Evolutionary conservation across 2,797 vertebrate genomes (phyloP).

Genomic region (Antennarius maculatus): DNA sequence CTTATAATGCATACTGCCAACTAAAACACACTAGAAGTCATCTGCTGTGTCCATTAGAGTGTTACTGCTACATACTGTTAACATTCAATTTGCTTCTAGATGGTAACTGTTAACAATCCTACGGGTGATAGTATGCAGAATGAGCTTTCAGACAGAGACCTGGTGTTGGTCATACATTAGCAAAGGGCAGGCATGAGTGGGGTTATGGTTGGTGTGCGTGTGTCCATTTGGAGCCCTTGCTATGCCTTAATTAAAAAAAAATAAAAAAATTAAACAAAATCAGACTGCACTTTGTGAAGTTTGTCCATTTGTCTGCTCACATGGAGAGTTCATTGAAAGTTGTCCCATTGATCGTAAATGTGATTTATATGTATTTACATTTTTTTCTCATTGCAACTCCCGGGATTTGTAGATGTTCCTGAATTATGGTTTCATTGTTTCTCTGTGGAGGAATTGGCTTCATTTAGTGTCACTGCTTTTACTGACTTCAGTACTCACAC

Average conservation of each 20-base stretch:
- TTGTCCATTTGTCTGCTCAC: neutral
- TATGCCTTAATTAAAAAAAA: conserved; percentile 1
- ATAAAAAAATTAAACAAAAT: neutral
- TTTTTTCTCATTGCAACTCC: conserved; percentile 45
- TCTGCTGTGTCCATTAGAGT: neutral
- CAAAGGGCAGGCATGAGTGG: conserved; percentile 32
- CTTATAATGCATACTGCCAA: conserved; percentile 30
- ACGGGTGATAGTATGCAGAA: conserved; percentile 20
- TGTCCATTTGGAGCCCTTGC: conserved; percentile 35
- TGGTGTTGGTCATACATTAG: conserved; percentile 16
- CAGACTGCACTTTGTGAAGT: conserved; percentile 45
- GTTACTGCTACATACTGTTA: neutral
- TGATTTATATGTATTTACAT: conserved; percentile 6
- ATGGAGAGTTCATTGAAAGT: neutral
- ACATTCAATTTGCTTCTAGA: neutral
- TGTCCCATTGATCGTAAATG: conserved; percentile 16
- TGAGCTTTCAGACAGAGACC: conserved; percentile 28
- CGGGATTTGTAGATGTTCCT: conserved; percentile 28
- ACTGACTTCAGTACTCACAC: conserved; percentile 11
- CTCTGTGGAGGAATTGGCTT: conserved; percentile 6
- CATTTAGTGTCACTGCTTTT: conserved; percentile 1
- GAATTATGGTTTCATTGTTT: conserved; percentile 4
- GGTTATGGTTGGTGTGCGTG: conserved; percentile 15
- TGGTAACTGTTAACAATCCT: neutral
- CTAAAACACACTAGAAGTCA: neutral